A percentile compares a stretch with the other conserved stretches of the same genome.
phyloP scores from a whole-genome alignment of 1,140 invertebrate genomes.

The Apolygus lucorum region DNA sequence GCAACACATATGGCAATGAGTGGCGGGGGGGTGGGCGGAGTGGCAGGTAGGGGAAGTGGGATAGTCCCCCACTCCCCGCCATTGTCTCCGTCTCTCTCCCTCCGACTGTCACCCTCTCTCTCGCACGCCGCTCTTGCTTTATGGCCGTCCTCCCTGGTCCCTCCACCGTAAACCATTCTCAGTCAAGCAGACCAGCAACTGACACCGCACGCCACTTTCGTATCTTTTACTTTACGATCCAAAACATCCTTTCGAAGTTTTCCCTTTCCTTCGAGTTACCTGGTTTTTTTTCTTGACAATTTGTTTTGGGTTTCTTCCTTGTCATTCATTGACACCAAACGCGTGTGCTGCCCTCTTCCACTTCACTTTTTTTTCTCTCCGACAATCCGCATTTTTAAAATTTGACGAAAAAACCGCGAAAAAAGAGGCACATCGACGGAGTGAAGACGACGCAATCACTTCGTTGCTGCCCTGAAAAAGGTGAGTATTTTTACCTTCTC shows the following conservation, averaged over 20 bases:
- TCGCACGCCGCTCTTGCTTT: constrained; percentile 12
- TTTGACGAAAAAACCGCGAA: neutral
- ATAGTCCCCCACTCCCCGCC: neutral
- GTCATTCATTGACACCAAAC: neutral
- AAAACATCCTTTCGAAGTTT: neutral
- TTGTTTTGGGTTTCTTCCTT: neutral
- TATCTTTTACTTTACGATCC: neutral
- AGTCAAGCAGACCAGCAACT: constrained; percentile 16
- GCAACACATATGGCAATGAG: constrained; percentile 8
- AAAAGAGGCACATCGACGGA: neutral
- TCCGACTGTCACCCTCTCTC: neutral
- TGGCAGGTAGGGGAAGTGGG: constrained; percentile 4
- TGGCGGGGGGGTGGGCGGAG: neutral
- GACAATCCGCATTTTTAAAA: too few relatives aligned
- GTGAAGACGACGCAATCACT: neutral
- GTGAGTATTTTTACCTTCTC: constrained; percentile 2
- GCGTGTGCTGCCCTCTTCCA: constrained; percentile 4
- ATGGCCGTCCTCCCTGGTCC: constrained; percentile 11
- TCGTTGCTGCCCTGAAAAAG: constrained; percentile 1
- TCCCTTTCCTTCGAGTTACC: neutral
- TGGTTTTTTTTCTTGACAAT: neutral
- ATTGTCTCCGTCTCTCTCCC: neutral
- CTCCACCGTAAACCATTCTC: constrained; percentile 14
- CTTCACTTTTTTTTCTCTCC: too few relatives aligned
- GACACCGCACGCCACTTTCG: constrained; percentile 12